phyloP scores from a whole-genome alignment of 2,113 vertebrate species.

The Apteryx mantelli region DNA sequence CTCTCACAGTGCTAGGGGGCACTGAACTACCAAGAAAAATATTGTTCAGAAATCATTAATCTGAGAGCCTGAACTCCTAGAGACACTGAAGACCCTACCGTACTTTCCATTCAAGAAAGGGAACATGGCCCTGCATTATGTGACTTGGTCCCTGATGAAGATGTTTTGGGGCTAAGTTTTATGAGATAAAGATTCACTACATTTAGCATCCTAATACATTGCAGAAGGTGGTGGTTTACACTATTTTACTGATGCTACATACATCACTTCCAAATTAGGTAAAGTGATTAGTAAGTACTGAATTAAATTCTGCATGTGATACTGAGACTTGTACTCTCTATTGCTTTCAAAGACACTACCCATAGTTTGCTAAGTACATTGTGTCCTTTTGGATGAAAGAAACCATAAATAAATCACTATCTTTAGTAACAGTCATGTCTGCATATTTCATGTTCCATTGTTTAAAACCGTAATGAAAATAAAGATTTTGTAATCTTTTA shows the following conservation, averaged over 20 bases:
- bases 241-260: neutral
- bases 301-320: conserved; percentile 12
- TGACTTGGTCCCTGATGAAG: neutral
- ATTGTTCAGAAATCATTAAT: neutral
- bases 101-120: neutral
- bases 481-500: conserved; percentile 1
- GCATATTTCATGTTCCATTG: neutral
- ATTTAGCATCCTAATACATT: conserved; percentile 11
- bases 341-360: conserved; percentile 14
- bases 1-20: neutral
- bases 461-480: conserved; percentile 45
- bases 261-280: conserved; percentile 31
- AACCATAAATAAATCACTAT: conserved; percentile 9
- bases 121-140: neutral
- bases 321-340: neutral
- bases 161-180: neutral
- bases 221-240: neutral
- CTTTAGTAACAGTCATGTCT: conserved; percentile 17
- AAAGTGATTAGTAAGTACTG: neutral
- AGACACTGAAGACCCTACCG: neutral
- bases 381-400: conserved; percentile 9
- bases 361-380: conserved; percentile 17
- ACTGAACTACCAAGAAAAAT: neutral
- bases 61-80: neutral
- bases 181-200: neutral